Evolutionary conservation across 2,113 vertebrate genomes (phyloP), one percentile per base, ranked within the genome.

Genomic region (Solea senegalensis): DNA sequence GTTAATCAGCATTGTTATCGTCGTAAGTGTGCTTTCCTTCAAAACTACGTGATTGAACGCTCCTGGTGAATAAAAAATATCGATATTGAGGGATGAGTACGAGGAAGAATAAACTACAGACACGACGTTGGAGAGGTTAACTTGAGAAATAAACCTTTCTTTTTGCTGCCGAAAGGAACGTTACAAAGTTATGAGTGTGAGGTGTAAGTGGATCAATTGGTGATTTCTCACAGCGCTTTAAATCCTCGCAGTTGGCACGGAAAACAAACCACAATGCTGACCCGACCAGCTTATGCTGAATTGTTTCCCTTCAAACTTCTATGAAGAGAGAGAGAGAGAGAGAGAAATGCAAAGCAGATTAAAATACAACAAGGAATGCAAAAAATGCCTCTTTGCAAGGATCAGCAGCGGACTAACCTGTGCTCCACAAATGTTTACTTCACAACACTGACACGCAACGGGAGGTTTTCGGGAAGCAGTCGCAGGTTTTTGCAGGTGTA

Each of bases 1-100:
- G 93, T 92, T 95, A 94, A 93, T 90, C 88, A 89, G 77, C 83
- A 89, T 92, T 95, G 90, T 90, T 86, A 74, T 82, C 79, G 72
- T 72, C 78, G 78, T 79, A 74, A 86, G 84, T 81, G 84, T 84
- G 88, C 81, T 87, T 88, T 74, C 83, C 82, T 82, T 84, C 60
- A 83, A 76, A 89, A 83, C 51, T 82, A 45, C 46, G 68, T 14
- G 72, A 78, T 54, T 72, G 78, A 75, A 76, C 13, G 63, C 61
- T 69, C 66, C 72, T 34, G 41, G 45, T 16, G 49, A 15, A 70
- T 51, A 65, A 65, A 74, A 87, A 84, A 83, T 80, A 86, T 76
- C 46, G 78, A 86, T 78, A 56, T 59, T n/a, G 21, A 56, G 43
- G 50, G 55, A 77, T 48, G 67, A 80, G 41, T 44, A 27, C n/a